phyloP scores from a whole-genome alignment of 1,140 invertebrate species.

The Apis florea region DNA sequence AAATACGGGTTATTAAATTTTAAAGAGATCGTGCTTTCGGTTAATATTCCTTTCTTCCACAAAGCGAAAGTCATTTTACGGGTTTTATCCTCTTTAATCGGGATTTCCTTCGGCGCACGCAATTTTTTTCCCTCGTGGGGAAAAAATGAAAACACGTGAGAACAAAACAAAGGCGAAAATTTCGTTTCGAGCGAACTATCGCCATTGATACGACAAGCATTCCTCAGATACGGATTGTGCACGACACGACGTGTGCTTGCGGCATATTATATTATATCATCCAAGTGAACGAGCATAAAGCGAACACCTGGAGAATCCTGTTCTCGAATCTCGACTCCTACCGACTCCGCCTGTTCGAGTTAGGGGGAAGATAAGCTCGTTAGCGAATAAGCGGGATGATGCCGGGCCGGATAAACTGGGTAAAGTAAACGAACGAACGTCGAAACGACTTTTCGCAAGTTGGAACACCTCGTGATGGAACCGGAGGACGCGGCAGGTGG shows the following conservation, averaged over 20 bases:
- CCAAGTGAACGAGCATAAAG: conserved; percentile 71
- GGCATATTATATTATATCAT: conserved; percentile 73
- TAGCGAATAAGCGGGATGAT: conserved; percentile 44
- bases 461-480: conserved; percentile 52
- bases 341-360: conserved; percentile 11
- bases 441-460: conserved; percentile 63
- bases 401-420: conserved; percentile 43
- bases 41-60: not conserved
- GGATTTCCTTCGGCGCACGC: not conserved
- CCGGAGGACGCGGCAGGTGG: not conserved
- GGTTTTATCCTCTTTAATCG: no score
- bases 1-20: no score
- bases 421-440: conserved; percentile 58
- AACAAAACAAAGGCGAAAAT: not conserved
- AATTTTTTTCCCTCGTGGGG: conserved; percentile 7
- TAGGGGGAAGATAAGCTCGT: conserved; percentile 54
- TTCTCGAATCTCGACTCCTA: conserved; percentile 47
- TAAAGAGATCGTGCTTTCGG: no score
- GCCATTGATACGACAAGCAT: conserved; percentile 66
- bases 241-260: conserved; percentile 66
- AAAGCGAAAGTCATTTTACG: not conserved
- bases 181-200: conserved; percentile 64
- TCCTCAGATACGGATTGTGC: conserved; percentile 59
- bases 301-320: conserved; percentile 54
- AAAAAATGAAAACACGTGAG: not conserved